Evolutionary conservation across 2,888 invertebrate species (phyloP).

Genomic region (Sthenelais limicola): DNA sequence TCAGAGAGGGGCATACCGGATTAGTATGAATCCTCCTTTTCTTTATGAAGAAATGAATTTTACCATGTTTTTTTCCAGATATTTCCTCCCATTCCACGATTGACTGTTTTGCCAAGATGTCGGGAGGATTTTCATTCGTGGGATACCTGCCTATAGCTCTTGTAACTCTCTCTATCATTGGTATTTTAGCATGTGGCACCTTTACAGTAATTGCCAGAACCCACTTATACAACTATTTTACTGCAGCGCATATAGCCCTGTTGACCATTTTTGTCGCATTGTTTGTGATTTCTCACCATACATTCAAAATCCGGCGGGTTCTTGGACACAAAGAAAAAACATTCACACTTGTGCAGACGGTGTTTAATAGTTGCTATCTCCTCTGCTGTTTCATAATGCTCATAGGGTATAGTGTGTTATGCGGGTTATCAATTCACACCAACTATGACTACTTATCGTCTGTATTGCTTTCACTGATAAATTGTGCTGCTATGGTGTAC

Average conservation of each 20-base stretch:
- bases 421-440: background rate
- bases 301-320: background rate
- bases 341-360: background rate
- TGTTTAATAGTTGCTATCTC: conserved; percentile 6
- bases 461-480: background rate
- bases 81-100: too few relatives aligned
- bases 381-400: background rate
- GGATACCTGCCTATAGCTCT: conserved; percentile 19
- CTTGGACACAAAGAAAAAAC: conserved; percentile 6
- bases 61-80: too few relatives aligned
- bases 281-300: conserved; percentile 40
- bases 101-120: too few relatives aligned
- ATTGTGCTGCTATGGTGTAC: conserved; percentile 9
- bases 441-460: conserved; percentile 38
- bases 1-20: too few relatives aligned
- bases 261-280: conserved; percentile 13
- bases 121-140: too few relatives aligned
- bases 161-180: conserved; percentile 13
- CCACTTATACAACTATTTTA: conserved; percentile 39
- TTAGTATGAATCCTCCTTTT: too few relatives aligned
- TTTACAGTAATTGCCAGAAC: conserved; percentile 31
- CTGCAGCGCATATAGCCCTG: conserved; percentile 36
- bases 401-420: conserved; percentile 18
- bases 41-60: too few relatives aligned
- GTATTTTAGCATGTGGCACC: background rate